These are phyloP conservation scores for Sitophilus oryzae DNA, from an alignment of 1,140 invertebrate species.

Conservation along the genomic window DNA sequence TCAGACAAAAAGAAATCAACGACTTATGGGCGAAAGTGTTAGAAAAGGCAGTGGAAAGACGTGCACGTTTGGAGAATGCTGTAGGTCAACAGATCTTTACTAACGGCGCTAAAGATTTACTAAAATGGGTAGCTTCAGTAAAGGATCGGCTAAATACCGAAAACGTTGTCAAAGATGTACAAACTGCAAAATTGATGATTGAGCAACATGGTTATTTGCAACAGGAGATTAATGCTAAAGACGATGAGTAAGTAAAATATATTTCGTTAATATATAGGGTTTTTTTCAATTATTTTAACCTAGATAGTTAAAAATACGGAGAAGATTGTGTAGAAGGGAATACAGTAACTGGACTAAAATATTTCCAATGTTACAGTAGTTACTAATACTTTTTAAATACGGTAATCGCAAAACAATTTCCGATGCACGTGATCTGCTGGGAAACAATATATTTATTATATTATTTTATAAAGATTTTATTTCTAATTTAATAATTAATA, in stretches of 20 bases:
- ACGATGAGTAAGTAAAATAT: slow-evolving; percentile 64
- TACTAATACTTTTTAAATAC: too few species aligned
- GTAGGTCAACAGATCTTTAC: slow-evolving; percentile 94
- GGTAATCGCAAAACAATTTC: too few species aligned
- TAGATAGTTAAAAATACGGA: too few species aligned
- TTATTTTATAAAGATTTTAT: too few species aligned
- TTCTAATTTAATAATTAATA: too few species aligned
- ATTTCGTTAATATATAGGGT: background rate
- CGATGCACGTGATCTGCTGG: too few species aligned
- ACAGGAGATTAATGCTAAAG: slow-evolving; percentile 86
- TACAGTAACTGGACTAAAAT: too few species aligned
- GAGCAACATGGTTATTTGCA: slow-evolving; percentile 88
- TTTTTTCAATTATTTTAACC: background rate
- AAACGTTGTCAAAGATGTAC: slow-evolving; percentile 77
- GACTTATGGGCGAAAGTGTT: slow-evolving; percentile 83
- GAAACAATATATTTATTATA: too few species aligned
- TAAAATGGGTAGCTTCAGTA: slow-evolving; percentile 72
- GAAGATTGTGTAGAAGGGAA: too few species aligned
- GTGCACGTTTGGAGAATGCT: slow-evolving; percentile 79
- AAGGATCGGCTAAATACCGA: slow-evolving; percentile 79
- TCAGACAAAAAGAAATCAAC: slow-evolving; percentile 77
- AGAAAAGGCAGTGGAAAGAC: slow-evolving; percentile 73
- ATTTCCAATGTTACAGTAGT: too few species aligned
- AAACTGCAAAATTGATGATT: slow-evolving; percentile 81
- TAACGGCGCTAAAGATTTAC: slow-evolving; percentile 72